These are phyloP conservation scores for Anastrepha ludens DNA, from an alignment of 1,140 invertebrate species.

Conservation along the genomic window DNA sequence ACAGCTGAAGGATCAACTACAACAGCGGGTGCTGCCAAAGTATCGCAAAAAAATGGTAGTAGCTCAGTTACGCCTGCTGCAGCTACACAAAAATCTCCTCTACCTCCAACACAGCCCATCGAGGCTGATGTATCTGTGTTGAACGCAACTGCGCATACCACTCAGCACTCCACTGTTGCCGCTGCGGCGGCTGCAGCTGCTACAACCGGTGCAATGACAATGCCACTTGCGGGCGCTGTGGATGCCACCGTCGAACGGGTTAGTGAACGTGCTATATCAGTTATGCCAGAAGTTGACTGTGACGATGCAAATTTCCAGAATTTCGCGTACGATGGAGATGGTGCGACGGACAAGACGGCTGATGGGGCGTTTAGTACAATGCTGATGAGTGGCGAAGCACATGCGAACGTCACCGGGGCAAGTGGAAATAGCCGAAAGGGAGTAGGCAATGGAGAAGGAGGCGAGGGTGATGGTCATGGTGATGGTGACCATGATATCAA, in stretches of 20 bases:
- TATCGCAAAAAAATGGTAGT: conserved; percentile 37
- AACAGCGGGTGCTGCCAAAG: not conserved
- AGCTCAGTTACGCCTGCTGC: conserved; percentile 45
- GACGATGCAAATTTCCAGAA: conserved; percentile 65
- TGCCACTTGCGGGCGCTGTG: conserved; percentile 27
- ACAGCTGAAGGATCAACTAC: conserved; percentile 64
- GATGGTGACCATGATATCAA: conserved; percentile 67
- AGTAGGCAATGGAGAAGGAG: not conserved
- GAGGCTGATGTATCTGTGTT: conserved; percentile 70
- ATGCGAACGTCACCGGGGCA: not conserved
- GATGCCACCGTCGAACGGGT: conserved; percentile 59
- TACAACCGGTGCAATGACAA: conserved; percentile 9
- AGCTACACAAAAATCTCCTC: conserved; percentile 66
- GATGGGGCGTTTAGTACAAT: conserved; percentile 22
- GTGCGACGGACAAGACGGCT: not conserved
- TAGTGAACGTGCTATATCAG: conserved; percentile 63
- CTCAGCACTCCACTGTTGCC: not conserved
- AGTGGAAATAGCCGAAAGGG: not conserved
- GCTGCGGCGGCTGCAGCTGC: conserved; percentile 34
- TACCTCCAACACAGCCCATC: conserved; percentile 69
- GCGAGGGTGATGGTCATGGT: not conserved
- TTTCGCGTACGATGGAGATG: conserved; percentile 54
- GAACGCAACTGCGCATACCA: conserved; percentile 57
- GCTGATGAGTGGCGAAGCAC: not conserved
- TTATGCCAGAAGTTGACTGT: conserved; percentile 67